A percentile compares a stretch with the other conserved stretches of the same genome.
Evolutionary conservation across 2,113 vertebrate species (phyloP).

Genomic region (Halichoerus grypus): DNA sequence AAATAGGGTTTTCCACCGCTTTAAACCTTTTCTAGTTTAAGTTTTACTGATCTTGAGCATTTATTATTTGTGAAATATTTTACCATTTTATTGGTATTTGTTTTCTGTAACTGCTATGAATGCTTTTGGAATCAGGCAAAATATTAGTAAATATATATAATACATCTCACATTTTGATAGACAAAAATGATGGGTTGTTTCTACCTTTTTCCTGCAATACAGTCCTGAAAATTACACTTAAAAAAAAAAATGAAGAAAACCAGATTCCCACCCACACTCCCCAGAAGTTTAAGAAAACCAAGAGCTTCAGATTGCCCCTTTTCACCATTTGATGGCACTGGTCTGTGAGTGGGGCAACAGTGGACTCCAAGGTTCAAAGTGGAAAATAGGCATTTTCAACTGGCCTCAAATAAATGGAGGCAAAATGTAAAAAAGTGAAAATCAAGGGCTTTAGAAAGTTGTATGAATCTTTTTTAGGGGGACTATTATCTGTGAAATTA

Average conservation of each 20-base stretch:
- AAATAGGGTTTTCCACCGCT: not conserved
- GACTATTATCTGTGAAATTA: not conserved
- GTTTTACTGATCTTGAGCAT: not conserved
- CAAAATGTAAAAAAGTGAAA: not conserved
- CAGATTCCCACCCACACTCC: not conserved
- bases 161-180: not conserved
- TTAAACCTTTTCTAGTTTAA: not conserved
- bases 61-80: not conserved
- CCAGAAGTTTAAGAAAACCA: not conserved
- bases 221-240: conserved; percentile 20
- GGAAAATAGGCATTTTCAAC: not conserved
- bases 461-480: not conserved
- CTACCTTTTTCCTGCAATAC: not conserved
- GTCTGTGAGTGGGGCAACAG: not conserved
- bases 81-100: not conserved
- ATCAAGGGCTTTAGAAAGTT: not conserved
- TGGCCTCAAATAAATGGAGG: not conserved
- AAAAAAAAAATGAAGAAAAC: conserved; percentile 24
- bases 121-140: not conserved
- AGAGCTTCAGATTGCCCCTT: not conserved
- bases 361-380: not conserved
- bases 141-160: not conserved
- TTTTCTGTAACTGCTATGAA: not conserved
- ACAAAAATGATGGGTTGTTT: not conserved
- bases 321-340: conserved; percentile 64